Evolutionary conservation across 1,140 invertebrate species (phyloP).

Genomic region (Nasonia giraulti): DNA sequence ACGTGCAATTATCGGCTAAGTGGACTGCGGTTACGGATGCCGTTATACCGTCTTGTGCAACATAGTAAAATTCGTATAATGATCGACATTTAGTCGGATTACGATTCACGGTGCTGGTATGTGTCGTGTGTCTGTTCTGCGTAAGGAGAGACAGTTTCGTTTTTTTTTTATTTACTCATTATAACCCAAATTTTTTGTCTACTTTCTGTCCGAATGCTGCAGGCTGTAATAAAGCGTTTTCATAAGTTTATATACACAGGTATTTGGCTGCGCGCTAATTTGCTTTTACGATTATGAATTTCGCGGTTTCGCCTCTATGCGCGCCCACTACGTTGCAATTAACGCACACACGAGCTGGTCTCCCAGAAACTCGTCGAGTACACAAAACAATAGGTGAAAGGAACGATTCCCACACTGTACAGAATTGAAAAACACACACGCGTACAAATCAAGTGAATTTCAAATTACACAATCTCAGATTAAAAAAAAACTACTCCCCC

Average conservation of each 20-base stretch:
- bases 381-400: not conserved
- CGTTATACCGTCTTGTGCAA: not conserved
- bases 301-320: no score
- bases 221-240: no score
- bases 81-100: not conserved
- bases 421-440: no score
- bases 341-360: no score
- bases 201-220: no score
- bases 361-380: not conserved
- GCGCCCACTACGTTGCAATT: no score
- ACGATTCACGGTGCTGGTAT: no score
- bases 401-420: not conserved
- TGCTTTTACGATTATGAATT: not conserved
- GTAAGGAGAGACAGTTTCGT: no score
- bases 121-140: no score
- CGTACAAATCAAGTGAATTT: not conserved
- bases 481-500: not conserved
- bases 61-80: not conserved
- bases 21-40: not conserved
- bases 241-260: no score
- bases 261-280: not conserved
- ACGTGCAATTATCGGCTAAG: not conserved
- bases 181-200: no score
- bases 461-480: not conserved
- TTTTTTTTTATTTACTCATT: no score